These are phyloP conservation scores for Microcebus tavaratra DNA, from an alignment of 2,113 vertebrate species.

Conservation along the genomic window DNA sequence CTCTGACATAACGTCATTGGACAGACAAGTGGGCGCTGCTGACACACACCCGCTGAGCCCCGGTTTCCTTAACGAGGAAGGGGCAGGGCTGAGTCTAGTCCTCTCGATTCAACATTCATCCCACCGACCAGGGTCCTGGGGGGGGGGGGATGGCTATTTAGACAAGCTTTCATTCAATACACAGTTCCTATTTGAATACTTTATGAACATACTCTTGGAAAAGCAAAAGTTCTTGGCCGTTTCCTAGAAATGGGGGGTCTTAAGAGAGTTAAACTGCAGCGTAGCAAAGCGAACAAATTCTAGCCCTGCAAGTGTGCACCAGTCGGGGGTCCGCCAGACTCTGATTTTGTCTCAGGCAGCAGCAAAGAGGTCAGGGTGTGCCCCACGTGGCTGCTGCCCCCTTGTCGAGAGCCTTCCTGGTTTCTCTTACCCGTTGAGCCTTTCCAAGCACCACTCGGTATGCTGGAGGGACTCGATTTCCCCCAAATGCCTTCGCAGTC, in stretches of 20 bases:
- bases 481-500: accelerated
- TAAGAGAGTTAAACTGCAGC: neutral
- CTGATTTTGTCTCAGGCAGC: neutral
- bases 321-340: accelerated
- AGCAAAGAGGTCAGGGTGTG: neutral
- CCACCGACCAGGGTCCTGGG: neutral
- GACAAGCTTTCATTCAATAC: neutral
- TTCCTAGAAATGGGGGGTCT: neutral
- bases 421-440: neutral
- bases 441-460: neutral
- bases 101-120: no score
- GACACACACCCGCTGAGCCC: neutral
- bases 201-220: neutral
- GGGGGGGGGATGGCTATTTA: accelerated
- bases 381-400: neutral
- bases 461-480: accelerated
- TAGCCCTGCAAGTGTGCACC: accelerated
- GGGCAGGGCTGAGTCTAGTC: no score
- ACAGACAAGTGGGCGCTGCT: neutral
- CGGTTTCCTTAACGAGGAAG: neutral
- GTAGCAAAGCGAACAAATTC: no score
- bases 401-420: no score
- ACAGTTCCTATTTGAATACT: neutral
- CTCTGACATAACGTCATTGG: neutral
- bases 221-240: neutral